Evolutionary conservation across 2,113 vertebrate genomes (phyloP).

Genomic region (Sakesphorus luctuosus): DNA sequence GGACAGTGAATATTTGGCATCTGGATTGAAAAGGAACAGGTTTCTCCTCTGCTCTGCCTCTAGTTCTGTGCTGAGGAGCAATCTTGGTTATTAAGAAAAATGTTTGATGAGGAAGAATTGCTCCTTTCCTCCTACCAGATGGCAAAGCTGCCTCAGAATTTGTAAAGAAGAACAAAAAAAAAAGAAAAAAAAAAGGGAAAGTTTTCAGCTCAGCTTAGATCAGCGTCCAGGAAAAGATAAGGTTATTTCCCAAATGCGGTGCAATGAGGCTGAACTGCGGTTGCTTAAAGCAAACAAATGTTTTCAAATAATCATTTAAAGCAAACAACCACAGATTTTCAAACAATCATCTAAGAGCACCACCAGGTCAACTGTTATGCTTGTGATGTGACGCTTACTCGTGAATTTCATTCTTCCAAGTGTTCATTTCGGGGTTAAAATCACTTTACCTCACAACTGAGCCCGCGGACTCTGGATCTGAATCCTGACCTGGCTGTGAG

Average conservation of each 20-base stretch:
- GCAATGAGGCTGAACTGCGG: neutral
- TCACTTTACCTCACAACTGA: neutral
- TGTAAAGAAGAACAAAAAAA: neutral
- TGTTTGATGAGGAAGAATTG: neutral
- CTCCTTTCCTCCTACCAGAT: neutral
- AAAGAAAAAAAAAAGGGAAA: rapidly evolving
- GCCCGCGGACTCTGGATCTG: rapidly evolving
- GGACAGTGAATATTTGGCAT: rapidly evolving
- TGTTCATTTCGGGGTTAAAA: rapidly evolving
- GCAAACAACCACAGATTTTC: rapidly evolving
- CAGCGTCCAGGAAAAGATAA: neutral
- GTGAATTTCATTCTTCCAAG: neutral
- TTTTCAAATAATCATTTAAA: neutral
- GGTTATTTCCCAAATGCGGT: neutral
- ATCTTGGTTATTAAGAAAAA: neutral
- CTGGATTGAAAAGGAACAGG: rapidly evolving
- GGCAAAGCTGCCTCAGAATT: neutral
- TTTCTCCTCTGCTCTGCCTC: neutral
- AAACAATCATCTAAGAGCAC: neutral
- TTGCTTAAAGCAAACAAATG: neutral
- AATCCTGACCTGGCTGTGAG: rapidly evolving
- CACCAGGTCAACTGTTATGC: rapidly evolving
- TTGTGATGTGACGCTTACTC: rapidly evolving
- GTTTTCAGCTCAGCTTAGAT: neutral
- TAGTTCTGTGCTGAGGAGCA: rapidly evolving